phyloP scores from a whole-genome alignment of 92 coral and sea anemone species.

The Heteractis magnifica region DNA sequence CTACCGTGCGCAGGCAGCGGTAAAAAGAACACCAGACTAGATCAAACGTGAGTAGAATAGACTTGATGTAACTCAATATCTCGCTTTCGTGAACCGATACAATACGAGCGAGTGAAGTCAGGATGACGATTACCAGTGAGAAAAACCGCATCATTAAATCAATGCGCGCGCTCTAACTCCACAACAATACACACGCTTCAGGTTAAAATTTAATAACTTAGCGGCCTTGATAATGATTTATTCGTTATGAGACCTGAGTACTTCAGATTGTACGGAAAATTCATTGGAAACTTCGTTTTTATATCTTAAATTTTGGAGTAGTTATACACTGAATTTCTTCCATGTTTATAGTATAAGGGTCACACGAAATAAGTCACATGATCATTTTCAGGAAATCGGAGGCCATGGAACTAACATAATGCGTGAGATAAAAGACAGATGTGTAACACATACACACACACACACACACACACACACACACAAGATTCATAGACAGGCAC shows the following conservation, averaged over 20 bases:
- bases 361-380: background rate
- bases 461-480: too few relatives aligned
- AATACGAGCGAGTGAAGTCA: background rate
- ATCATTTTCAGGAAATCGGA: conserved; percentile 4
- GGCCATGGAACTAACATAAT: background rate
- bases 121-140: background rate
- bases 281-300: background rate
- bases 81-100: conserved; percentile 22
- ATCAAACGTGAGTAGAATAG: background rate
- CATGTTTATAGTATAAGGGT: background rate
- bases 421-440: background rate
- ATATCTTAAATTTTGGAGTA: background rate
- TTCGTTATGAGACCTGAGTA: too few relatives aligned
- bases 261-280: too few relatives aligned
- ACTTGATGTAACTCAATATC: conserved; percentile 20
- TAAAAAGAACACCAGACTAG: conserved; percentile 24
- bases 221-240: too few relatives aligned
- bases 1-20: background rate
- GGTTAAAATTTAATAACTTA: too few relatives aligned
- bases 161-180: background rate
- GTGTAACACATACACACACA: background rate
- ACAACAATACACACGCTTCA: background rate
- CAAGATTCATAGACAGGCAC: too few relatives aligned
- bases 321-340: background rate
- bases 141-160: background rate